Evolutionary conservation across 2,113 vertebrate genomes (phyloP), one percentile per base, ranked within the genome.

Genomic region (Dasyurus viverrinus): DNA sequence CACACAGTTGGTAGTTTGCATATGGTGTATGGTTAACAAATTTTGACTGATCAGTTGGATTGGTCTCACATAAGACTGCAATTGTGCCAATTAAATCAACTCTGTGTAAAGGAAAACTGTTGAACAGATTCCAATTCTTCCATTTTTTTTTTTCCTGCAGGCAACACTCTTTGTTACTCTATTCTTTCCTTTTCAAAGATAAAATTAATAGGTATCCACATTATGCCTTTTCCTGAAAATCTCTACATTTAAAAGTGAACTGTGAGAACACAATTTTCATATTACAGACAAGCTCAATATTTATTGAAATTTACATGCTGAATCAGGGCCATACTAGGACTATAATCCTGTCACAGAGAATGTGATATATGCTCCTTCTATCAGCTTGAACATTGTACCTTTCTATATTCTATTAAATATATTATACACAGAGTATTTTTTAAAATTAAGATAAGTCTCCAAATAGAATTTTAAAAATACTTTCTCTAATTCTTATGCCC

Each of bases 201-300:
- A 84, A 93, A 95, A 54, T 2, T 27, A 50, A 42, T 9, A 54
- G n/a, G 25, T 48, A 68, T 53, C 47, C 57, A 95, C 8, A 91
- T 30, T 9, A 19, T 10, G 9, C 90, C 89, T 89, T 89, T 60
- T 55, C 90, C 55, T 60, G 84, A 36, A 54, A 90, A 97, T 95
- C 54, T n/a, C 54, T 92, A 96, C 7, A 52, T 52, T 48, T 52
- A 52, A 52, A 52, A 52, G 1, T 52, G 50, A 52, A 52, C 50
- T 52, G 57, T 53, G 7, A 53, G 16, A 91, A 93, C 24, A 93
- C 48, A 60, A 95, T 92, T 60, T 48, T 48, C 92, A 93, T 30
- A 19, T 57, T 48, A 60, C 76, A 8, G 50, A 54, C 92, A 94
- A 42, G 68, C 36, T 95, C 54, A 25, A 26, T 24, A 94, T 68